Base-by-base conservation (phyloP, 1,140 invertebrate genomes). In the Bicyclus anynana region DNA sequence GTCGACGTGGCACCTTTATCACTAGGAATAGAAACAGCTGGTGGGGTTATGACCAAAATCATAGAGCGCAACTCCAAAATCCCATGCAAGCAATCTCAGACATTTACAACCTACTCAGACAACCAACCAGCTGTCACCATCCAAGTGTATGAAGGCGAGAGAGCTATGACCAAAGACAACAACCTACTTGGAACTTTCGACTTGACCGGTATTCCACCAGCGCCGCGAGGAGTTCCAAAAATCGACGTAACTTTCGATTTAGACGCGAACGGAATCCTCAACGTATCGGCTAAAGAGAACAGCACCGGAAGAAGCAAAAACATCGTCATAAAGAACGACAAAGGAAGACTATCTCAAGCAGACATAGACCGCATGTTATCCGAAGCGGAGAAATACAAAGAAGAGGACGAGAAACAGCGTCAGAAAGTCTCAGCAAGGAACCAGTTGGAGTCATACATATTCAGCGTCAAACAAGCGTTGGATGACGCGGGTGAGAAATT, bases 281-380 rank as follows among this genome's bases (percentile, higher is more conserved):
- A 92, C 67, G 94, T 95, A 1, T 90, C 91, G 0, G 91, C 91
- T 16, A 89, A 87, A 53, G 84, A 87, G 52, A 80, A 77, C 65
- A 94, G 93, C 64, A 95, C 94, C 2, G 94, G 94, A 17, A 93
- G 93, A 59, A 91, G 91, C 26, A 94, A 96, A 74, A 94, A 93
- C 70, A 94, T 95, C 59, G 93, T 95, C 16, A 98, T 98, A 50
- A 96, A 95, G 50, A 98, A 98, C 78, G 97, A 98, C 83, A 97
- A 97, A 80, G 96, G 97, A 2, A 91, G 97, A 18, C 89, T 98
- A 4, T 94, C 93, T 5, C 96, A 97, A 75, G 94, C 96, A 10
- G 96, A 98, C 71, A 98, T 98, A 70, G 96, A 98, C 69, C 89
- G 93, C 21, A 98, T 98, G 97, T 90, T 98, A 16, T 84, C 91